phyloP scores from a whole-genome alignment of 2,113 vertebrate species.

The Noctilio leporinus region DNA sequence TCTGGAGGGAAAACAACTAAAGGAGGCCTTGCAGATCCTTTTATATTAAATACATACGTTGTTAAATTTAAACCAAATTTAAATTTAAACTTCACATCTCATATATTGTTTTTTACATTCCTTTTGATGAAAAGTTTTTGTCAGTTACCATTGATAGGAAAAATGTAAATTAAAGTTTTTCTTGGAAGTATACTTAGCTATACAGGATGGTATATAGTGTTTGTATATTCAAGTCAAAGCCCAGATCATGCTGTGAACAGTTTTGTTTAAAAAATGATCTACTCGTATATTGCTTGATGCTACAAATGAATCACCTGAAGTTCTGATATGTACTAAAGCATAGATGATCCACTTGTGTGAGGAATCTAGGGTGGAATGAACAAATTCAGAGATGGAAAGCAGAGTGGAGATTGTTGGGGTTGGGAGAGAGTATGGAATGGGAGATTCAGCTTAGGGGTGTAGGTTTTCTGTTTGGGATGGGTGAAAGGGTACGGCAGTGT shows the following conservation, averaged over 20 bases:
- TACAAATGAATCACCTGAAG: not conserved
- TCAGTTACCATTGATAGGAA: not conserved
- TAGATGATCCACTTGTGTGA: not conserved
- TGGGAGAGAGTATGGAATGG: not conserved
- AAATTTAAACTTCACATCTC: not conserved
- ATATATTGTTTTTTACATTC: not conserved
- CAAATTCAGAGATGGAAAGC: not conserved
- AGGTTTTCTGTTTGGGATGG: not conserved
- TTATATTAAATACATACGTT: not conserved
- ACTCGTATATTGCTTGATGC: not conserved
- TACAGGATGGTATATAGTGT: not conserved
- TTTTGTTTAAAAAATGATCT: not conserved
- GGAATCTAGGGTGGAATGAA: not conserved
- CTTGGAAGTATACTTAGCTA: not conserved
- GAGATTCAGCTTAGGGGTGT: not conserved
- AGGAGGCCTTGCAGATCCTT: not conserved
- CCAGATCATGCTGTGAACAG: not conserved
- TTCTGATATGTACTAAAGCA: not conserved
- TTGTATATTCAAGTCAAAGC: not conserved
- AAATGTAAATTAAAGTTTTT: not conserved
- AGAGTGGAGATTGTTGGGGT: not conserved
- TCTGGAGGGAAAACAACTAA: not conserved
- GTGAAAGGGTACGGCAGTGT: not conserved
- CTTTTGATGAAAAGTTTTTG: not conserved
- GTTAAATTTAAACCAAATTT: not conserved